phyloP scores from a whole-genome alignment of 2,888 invertebrate genomes.

The Agrotis clavis region DNA sequence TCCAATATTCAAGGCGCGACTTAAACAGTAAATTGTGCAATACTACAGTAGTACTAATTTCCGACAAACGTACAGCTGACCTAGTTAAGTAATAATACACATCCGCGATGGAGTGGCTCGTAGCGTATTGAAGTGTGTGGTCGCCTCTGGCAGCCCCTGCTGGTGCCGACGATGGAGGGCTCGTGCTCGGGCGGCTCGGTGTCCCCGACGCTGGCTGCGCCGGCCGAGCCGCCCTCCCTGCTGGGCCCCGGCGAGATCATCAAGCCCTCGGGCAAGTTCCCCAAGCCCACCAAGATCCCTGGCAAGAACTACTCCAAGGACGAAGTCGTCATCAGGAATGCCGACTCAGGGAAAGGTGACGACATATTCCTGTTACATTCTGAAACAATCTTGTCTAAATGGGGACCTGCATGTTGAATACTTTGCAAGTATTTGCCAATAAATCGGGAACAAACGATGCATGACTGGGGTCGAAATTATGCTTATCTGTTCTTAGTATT shows the following conservation, averaged over 20 bases:
- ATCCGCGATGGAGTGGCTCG: conserved; percentile 50
- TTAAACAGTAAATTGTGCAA: conserved; percentile 31
- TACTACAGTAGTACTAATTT: conserved; percentile 43
- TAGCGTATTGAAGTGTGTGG: conserved; percentile 17
- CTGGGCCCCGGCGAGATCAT: conserved; percentile 96
- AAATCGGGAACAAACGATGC: conserved; percentile 71
- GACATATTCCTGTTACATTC: conserved; percentile 45
- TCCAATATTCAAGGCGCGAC: conserved; percentile 17
- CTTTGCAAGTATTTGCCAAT: conserved; percentile 53
- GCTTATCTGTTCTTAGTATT: conserved; percentile 76
- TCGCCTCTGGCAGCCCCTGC: conserved; percentile 77
- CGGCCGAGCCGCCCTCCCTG: conserved; percentile 90
- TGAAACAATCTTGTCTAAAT: conserved; percentile 20
- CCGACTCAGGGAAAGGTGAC: conserved; percentile 99
- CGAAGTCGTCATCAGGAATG: conserved; percentile 98
- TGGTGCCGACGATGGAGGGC: conserved; percentile 90
- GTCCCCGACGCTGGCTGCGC: conserved; percentile 91
- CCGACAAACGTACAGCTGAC: conserved; percentile 62
- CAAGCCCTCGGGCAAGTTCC: conserved; percentile 96
- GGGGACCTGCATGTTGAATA: conserved; percentile 59
- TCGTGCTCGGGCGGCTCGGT: conserved; percentile 87
- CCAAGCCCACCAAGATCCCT: conserved; percentile 96
- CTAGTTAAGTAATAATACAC: conserved; percentile 62
- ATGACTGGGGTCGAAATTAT: conserved; percentile 75
- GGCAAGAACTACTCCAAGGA: conserved; percentile 98